A percentile compares a stretch with the other conserved stretches of the same genome.
Conservation (phyloP, 2,888 invertebrate genomes). For the Eueremaeus valkanovi region DNA sequence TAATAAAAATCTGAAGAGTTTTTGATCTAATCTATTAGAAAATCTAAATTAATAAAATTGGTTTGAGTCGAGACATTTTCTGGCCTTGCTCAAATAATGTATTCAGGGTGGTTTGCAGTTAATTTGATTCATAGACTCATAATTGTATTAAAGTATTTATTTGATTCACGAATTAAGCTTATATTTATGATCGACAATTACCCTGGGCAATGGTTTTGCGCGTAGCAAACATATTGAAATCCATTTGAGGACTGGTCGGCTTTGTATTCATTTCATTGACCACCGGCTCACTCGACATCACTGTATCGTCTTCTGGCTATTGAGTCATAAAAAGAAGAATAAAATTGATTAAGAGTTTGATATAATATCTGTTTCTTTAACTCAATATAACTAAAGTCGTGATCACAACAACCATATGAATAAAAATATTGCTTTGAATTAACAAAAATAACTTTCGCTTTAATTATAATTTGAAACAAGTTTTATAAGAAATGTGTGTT, state of each 20-base stretch:
- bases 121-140: too few species aligned
- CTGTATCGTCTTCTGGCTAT: constrained; percentile 41
- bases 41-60: too few species aligned
- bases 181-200: too few species aligned
- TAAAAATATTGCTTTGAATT: neutral
- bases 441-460: neutral
- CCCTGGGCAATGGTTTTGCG: constrained; percentile 48
- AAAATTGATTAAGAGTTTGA: neutral
- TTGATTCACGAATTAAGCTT: too few species aligned
- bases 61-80: neutral
- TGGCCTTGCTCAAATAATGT: too few species aligned
- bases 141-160: too few species aligned
- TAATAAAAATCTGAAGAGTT: too few species aligned
- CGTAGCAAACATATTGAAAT: constrained; percentile 48
- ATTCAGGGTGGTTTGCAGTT: too few species aligned
- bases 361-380: neutral
- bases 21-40: too few species aligned
- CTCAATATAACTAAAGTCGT: neutral
- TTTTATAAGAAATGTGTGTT: neutral
- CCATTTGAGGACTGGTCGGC: constrained; percentile 39
- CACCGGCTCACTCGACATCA: constrained; percentile 3
- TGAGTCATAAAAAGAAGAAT: neutral
- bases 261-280: constrained; percentile 31
- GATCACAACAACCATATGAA: neutral
- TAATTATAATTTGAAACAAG: neutral